These are phyloP conservation scores for Ia io DNA, from an alignment of 2,113 vertebrate genomes.

Conservation along the genomic window DNA sequence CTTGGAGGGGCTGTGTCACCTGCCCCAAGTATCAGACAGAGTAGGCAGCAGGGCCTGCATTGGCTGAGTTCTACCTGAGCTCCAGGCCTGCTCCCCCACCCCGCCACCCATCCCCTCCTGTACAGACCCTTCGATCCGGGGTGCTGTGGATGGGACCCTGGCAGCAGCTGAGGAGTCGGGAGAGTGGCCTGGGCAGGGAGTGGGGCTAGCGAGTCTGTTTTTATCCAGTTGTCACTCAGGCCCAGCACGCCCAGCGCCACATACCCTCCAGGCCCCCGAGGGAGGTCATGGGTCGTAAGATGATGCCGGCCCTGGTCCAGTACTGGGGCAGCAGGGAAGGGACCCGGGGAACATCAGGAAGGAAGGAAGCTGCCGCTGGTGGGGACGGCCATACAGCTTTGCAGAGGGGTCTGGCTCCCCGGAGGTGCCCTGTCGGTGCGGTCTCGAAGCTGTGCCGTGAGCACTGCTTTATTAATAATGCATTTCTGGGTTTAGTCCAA, in stretches of 20 bases:
- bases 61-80: not conserved
- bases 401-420: not conserved
- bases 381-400: not conserved
- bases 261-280: not conserved
- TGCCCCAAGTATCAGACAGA: not conserved
- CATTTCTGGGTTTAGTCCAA: not conserved
- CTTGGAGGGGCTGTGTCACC: not conserved
- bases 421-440: not conserved
- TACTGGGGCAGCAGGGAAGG: not conserved
- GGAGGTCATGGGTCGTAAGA: not conserved
- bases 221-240: not conserved
- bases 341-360: not conserved
- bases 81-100: not conserved
- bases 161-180: not conserved
- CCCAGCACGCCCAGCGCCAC: not conserved
- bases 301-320: not conserved
- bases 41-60: not conserved
- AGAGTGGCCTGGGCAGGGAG: not conserved
- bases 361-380: not conserved
- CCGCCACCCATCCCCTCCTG: not conserved
- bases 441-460: not conserved
- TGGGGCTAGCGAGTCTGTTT: not conserved
- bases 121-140: not conserved
- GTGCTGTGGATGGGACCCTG: not conserved
- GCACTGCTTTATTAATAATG: not conserved